Evolutionary conservation across 2,797 vertebrate genomes (phyloP).

Genomic region (Streptopelia turtur): DNA sequence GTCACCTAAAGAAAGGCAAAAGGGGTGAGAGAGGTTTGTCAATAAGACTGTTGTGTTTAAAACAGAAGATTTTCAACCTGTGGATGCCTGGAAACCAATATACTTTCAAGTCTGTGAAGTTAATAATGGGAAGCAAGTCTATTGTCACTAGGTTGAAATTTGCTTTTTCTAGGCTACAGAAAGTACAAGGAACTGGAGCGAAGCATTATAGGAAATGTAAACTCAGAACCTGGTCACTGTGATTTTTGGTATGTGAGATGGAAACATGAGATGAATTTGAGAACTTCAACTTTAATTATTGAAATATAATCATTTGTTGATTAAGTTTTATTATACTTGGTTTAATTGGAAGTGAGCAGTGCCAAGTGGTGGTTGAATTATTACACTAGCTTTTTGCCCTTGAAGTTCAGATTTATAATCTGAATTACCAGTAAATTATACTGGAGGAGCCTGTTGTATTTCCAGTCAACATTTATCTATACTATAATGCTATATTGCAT

Average conservation of each 20-base stretch:
- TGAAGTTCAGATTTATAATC: not conserved
- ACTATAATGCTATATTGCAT: not conserved
- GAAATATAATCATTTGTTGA: not conserved
- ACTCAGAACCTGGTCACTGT: accelerated
- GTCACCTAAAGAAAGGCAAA: not conserved
- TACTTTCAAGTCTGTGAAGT: not conserved
- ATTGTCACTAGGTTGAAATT: not conserved
- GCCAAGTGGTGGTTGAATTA: not conserved
- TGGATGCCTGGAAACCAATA: not conserved
- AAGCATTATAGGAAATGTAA: not conserved
- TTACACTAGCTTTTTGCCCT: not conserved
- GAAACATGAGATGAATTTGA: not conserved
- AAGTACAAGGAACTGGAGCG: not conserved
- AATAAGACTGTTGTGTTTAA: not conserved
- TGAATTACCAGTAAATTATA: not conserved
- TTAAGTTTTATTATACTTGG: not conserved
- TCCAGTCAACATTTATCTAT: not conserved
- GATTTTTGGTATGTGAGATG: not conserved
- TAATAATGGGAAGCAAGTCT: not conserved
- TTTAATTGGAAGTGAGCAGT: not conserved
- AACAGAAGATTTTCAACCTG: not conserved
- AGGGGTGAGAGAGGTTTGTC: not conserved
- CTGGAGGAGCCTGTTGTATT: not conserved
- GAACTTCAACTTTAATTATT: not conserved
- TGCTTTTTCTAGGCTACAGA: not conserved